phyloP scores from a whole-genome alignment of 1,140 invertebrate genomes.

The Leptonema lineaticorne region DNA sequence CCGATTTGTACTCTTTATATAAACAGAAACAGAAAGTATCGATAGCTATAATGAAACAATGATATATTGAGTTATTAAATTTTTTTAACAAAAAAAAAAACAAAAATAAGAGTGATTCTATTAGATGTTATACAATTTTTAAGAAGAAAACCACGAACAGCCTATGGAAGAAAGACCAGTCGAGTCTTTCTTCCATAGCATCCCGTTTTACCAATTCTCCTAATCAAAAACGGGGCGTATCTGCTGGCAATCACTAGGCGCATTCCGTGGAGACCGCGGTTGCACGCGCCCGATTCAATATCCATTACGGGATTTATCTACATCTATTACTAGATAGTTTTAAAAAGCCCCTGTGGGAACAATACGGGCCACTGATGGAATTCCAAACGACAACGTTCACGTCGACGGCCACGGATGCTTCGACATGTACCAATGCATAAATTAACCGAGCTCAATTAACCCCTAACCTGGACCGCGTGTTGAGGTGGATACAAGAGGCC shows the following conservation, averaged over 20 bases:
- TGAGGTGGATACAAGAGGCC: neutral
- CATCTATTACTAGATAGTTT: neutral
- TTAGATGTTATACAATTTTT: too few species aligned
- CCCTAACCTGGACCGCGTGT: neutral
- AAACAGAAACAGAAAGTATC: too few species aligned
- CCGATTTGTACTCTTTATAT: too few species aligned
- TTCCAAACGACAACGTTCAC: neutral
- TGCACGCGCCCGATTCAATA: slow-evolving; percentile 17
- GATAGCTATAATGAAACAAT: too few species aligned
- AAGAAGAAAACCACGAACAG: neutral
- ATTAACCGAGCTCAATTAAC: slow-evolving; percentile 15
- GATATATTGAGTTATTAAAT: too few species aligned
- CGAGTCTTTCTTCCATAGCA: neutral
- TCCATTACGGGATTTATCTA: slow-evolving; percentile 23
- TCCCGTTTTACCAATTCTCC: slow-evolving; percentile 20
- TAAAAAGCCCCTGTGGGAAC: too few species aligned
- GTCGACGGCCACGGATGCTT: neutral
- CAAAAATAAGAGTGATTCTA: too few species aligned
- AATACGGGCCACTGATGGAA: slow-evolving; percentile 10
- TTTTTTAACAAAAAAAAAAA: too few species aligned
- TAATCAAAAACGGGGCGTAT: slow-evolving; percentile 24
- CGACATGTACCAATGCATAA: slow-evolving; percentile 13
- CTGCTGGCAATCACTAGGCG: slow-evolving; percentile 4
- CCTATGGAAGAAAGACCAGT: neutral
- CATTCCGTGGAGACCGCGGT: neutral